These are phyloP conservation scores for Clivina fossor DNA, from an alignment of 2,888 invertebrate genomes.

Conservation along the genomic window DNA sequence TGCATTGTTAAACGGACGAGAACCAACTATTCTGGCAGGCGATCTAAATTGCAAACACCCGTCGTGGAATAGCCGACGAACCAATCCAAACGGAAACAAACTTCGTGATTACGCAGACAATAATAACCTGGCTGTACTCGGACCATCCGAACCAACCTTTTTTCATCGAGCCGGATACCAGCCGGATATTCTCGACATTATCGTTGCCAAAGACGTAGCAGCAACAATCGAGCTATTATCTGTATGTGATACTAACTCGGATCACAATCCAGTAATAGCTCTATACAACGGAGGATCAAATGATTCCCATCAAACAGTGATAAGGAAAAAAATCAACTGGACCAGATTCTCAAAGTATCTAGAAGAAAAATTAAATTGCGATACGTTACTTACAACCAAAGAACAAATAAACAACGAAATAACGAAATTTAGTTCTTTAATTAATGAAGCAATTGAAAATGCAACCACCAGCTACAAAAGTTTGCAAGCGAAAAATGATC, in stretches of 20 bases:
- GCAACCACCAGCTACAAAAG: too few relatives aligned
- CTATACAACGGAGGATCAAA: neutral
- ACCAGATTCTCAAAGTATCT: too few relatives aligned
- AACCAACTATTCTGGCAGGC: neutral
- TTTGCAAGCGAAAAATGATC: too few relatives aligned
- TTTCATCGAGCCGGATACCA: neutral
- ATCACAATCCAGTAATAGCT: conserved; percentile 4
- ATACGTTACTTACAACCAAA: too few relatives aligned
- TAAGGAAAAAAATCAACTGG: neutral
- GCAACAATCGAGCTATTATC: neutral
- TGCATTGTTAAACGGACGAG: neutral
- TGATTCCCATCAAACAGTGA: neutral
- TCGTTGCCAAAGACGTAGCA: neutral
- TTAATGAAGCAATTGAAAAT: too few relatives aligned
- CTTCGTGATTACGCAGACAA: neutral
- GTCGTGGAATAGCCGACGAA: neutral
- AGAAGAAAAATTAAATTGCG: too few relatives aligned
- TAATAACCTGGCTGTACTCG: neutral
- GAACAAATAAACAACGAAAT: too few relatives aligned
- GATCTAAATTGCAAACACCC: conserved; percentile 4
- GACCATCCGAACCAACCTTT: neutral
- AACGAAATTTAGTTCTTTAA: too few relatives aligned
- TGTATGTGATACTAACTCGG: neutral
- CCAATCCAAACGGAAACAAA: neutral
- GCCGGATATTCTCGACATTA: neutral